phyloP scores from a whole-genome alignment of 2,888 invertebrate genomes.

The Parnassius orleans region DNA sequence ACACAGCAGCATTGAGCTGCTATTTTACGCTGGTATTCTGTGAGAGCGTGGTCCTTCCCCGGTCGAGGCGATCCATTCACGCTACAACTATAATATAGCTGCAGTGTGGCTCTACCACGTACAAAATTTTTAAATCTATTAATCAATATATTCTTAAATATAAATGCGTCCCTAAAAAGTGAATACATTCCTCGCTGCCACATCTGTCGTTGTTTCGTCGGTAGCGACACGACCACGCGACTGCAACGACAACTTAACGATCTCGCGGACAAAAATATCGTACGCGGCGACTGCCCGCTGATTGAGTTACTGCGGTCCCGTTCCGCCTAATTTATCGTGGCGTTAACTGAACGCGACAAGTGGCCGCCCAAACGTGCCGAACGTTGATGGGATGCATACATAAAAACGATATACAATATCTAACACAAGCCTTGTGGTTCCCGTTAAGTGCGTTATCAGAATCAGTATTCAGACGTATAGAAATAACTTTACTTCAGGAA shows the following conservation, averaged over 20 bases:
- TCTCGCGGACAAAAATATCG: conserved; percentile 69
- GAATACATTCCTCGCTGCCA: conserved; percentile 25
- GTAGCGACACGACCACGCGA: conserved; percentile 35
- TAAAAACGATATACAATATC: background rate
- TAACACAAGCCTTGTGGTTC: too few relatives aligned
- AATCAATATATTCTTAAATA: background rate
- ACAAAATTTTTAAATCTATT: too few relatives aligned
- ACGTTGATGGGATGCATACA: conserved; percentile 1
- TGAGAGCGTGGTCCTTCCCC: too few relatives aligned
- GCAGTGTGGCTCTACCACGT: too few relatives aligned
- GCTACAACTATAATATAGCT: too few relatives aligned
- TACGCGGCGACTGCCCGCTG: conserved; percentile 51
- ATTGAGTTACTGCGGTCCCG: conserved; percentile 60
- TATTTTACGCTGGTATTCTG: too few relatives aligned
- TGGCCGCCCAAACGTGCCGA: conserved; percentile 16
- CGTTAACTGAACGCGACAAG: conserved; percentile 49
- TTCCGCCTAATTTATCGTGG: conserved; percentile 58
- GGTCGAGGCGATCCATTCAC: too few relatives aligned
- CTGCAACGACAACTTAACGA: conserved; percentile 64
- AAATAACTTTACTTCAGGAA: too few relatives aligned
- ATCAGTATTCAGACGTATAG: too few relatives aligned
- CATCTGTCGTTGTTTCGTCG: conserved; percentile 38
- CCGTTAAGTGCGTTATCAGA: too few relatives aligned
- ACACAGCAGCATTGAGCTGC: too few relatives aligned
- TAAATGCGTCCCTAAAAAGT: conserved; percentile 19